Percentiles rank a stretch among this genome's conserved stretches.
phyloP scores from a whole-genome alignment of 1,140 invertebrate genomes.

The Neoseiulus cucumeris region DNA sequence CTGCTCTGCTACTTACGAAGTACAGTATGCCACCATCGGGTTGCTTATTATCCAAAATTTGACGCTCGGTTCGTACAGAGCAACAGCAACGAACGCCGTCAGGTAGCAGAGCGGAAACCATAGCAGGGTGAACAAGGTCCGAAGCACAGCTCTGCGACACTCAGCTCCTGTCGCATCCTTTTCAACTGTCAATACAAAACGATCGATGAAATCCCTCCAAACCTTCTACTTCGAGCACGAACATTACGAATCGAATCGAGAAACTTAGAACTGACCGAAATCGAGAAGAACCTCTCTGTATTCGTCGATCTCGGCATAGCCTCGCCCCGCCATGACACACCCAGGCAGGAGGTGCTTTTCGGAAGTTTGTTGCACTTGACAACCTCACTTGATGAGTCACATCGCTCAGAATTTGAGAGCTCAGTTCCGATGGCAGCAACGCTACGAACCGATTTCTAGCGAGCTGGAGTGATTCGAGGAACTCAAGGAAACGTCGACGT shows the following conservation, averaged over 20 bases:
- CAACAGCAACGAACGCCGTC: background rate
- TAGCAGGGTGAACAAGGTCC: background rate
- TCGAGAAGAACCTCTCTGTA: slow-evolving; percentile 3
- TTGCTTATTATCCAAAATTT: background rate
- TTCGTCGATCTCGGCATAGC: background rate
- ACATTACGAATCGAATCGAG: background rate
- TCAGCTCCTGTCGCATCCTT: background rate
- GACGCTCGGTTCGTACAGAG: background rate
- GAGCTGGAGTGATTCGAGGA: too few species aligned
- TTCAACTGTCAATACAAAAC: background rate
- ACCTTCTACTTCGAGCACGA: background rate
- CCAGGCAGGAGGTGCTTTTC: too few species aligned
- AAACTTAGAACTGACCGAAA: background rate
- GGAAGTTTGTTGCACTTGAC: too few species aligned
- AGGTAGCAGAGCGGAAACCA: background rate
- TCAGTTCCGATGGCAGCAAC: too few species aligned
- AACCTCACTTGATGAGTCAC: too few species aligned
- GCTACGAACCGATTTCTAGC: too few species aligned
- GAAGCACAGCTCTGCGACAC: background rate
- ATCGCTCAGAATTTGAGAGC: too few species aligned
- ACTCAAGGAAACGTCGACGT: too few species aligned
- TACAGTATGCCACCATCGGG: background rate
- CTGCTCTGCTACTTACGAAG: background rate
- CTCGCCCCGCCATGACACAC: background rate
- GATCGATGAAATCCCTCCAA: background rate